Base-by-base conservation (phyloP, 2,113 vertebrate genomes). In the Drymodes brunneopygia region DNA sequence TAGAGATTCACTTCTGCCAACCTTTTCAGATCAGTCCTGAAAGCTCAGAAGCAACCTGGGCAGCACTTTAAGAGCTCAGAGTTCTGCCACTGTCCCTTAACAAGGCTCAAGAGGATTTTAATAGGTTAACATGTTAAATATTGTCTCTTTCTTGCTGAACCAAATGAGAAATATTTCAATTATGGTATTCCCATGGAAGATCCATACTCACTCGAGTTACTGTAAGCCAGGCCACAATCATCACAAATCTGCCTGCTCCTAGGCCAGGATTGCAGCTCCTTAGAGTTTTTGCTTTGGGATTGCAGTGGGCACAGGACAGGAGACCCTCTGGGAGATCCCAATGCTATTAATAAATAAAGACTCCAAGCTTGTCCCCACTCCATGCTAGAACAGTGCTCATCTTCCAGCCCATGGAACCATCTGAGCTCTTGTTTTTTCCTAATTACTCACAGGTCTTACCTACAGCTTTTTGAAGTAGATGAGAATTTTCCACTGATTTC, bases 61-160 rank as follows among this genome's bases (percentile, higher is more conserved):
- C 74, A 92, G 84, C n/a, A 75, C 80, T 91, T 89, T 80, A 88
- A 84, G 74, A 93, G 90, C 85, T 86, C 54, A 48, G 75, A 44
- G 25, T 86, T 71, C 74, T 78, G 35, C 7, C 60, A 81, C 40
- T 81, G 81, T 83, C 85, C 79, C 87, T 90, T 83, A 85, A 83
- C 64, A 86, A 78, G 0, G 2, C 47, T 77, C 83, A 86, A 81
- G 64, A 0, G 0, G 54, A 62, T 81, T 35, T 38, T 86, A 85
- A 90, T 77, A 96, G 74, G 81, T 95, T 94, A 95, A 70, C 27
- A 33, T n/a, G 47, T 92, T 95, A 91, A 95, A 89, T 66, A 83
- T 78, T 90, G 47, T 73, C 54, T 90, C 78, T 51, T 91, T 72
- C 74, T 80, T 91, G 58, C 79, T 74, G 73, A 92, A 88, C 50